Evolutionary conservation across 1,140 invertebrate genomes (phyloP).

Genomic region (Drosophila tristis): DNA sequence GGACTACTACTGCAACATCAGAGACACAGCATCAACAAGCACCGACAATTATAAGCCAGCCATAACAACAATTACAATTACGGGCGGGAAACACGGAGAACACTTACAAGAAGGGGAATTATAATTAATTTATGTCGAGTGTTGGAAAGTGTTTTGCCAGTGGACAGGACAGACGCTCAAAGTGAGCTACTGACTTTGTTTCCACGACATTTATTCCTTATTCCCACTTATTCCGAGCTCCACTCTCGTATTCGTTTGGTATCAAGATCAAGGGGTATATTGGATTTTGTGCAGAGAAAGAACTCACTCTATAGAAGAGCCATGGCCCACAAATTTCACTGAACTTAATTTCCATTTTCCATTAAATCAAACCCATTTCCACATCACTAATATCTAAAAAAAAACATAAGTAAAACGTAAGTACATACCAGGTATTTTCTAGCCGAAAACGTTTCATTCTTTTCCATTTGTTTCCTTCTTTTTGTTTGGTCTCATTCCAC

Average conservation of each 20-base stretch:
- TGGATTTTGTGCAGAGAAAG: too few relatives aligned
- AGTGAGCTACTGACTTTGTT: conserved; percentile 43
- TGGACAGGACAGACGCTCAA: conserved; percentile 29
- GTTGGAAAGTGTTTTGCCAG: conserved; percentile 23
- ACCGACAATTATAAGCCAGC: conserved; percentile 52
- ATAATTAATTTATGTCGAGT: conserved; percentile 54
- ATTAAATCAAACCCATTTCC: too few relatives aligned
- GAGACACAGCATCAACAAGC: conserved; percentile 44
- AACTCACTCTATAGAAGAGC: too few relatives aligned
- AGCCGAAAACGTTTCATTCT: not conserved
- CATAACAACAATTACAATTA: conserved; percentile 54
- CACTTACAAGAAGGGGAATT: conserved; percentile 47
- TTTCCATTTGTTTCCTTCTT: not conserved
- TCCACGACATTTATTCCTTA: conserved; percentile 2
- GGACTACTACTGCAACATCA: conserved; percentile 13
- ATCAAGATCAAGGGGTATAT: too few relatives aligned
- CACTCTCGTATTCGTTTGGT: too few relatives aligned
- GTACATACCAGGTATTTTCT: not conserved
- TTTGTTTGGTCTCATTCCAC: conserved; percentile 13
- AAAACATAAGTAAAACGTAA: too few relatives aligned
- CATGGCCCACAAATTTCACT: too few relatives aligned
- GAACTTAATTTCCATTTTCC: too few relatives aligned
- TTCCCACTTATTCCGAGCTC: not conserved
- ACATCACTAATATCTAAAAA: too few relatives aligned
- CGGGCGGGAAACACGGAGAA: conserved; percentile 1